Evolutionary conservation across 2,888 invertebrate genomes (phyloP).

Genomic region (Cantharis flavilabris): DNA sequence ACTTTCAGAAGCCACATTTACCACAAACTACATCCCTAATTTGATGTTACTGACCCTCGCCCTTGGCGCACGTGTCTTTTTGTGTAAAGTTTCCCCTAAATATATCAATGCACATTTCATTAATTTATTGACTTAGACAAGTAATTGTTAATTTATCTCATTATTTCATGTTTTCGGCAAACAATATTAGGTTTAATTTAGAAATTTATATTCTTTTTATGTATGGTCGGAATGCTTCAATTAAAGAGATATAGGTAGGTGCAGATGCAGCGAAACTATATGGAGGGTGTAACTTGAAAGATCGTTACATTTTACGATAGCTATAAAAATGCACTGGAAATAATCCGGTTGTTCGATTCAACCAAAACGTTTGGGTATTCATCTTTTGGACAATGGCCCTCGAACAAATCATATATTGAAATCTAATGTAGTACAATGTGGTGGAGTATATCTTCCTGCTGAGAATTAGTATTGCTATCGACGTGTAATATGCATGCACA

Average conservation of each 20-base stretch:
- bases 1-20: constrained; percentile 17
- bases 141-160: constrained; percentile 18
- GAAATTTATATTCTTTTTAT: not conserved
- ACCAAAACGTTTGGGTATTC: constrained; percentile 22
- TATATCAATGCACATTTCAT: constrained; percentile 22
- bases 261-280: constrained; percentile 16
- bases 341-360: constrained; percentile 31
- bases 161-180: not conserved
- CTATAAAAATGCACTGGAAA: constrained; percentile 35
- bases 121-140: constrained; percentile 23
- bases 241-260: constrained; percentile 7
- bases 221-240: constrained; percentile 7
- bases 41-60: constrained; percentile 27
- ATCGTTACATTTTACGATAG: constrained; percentile 36
- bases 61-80: constrained; percentile 21
- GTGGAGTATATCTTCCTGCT: constrained; percentile 30
- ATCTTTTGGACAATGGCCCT: constrained; percentile 22
- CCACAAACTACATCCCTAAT: constrained; percentile 19
- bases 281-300: constrained; percentile 17
- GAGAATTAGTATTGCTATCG: constrained; percentile 24
- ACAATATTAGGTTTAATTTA: not conserved
- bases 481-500: constrained; percentile 22
- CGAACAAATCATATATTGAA: constrained; percentile 29
- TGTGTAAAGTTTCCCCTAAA: constrained; percentile 19
- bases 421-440: constrained; percentile 29